A percentile compares a stretch with the other conserved stretches of the same genome.
Conservation (phyloP, 2,797 vertebrate genomes). For the Mormyrops boulengeri region DNA sequence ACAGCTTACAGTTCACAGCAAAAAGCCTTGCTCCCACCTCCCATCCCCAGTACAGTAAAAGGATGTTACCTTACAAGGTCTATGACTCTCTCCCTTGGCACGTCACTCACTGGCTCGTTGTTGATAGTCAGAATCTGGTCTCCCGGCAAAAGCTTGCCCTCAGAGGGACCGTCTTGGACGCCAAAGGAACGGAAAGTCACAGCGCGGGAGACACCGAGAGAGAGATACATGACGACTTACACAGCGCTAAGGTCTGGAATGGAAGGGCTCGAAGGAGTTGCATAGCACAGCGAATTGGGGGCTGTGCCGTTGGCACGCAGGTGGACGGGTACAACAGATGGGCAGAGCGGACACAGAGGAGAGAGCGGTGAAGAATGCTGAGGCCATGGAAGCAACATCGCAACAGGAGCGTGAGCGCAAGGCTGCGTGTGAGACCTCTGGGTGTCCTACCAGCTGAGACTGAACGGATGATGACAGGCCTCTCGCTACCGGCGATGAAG, state of each 20-base stretch:
- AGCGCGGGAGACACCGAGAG: conserved; percentile 1
- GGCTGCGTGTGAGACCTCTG: neutral
- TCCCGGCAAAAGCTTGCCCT: conserved; percentile 89
- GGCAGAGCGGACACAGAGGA: neutral
- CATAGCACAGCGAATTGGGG: neutral
- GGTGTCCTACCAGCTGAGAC: conserved; percentile 79
- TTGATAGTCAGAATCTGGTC: conserved; percentile 97
- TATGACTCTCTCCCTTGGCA: conserved; percentile 91
- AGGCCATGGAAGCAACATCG: neutral
- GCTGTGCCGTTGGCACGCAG: neutral
- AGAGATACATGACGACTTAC: neutral
- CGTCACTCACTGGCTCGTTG: conserved; percentile 89
- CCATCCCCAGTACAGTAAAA: conserved; percentile 63
- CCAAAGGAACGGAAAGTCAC: conserved; percentile 33
- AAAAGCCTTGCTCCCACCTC: conserved; percentile 20
- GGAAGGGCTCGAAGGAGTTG: neutral
- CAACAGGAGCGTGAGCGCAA: neutral
- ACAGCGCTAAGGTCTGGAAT: neutral
- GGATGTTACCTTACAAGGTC: conserved; percentile 95
- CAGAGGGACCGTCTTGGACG: conserved; percentile 83
- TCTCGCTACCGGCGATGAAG: conserved; percentile 90
- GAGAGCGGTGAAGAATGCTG: neutral
- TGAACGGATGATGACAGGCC: conserved; percentile 90
- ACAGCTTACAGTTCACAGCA: neutral
- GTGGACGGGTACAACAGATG: conserved; percentile 12